A percentile compares a stretch with the other conserved stretches of the same genome.
phyloP scores from a whole-genome alignment of 2,113 vertebrate species.

The Triplophysa rosa region DNA sequence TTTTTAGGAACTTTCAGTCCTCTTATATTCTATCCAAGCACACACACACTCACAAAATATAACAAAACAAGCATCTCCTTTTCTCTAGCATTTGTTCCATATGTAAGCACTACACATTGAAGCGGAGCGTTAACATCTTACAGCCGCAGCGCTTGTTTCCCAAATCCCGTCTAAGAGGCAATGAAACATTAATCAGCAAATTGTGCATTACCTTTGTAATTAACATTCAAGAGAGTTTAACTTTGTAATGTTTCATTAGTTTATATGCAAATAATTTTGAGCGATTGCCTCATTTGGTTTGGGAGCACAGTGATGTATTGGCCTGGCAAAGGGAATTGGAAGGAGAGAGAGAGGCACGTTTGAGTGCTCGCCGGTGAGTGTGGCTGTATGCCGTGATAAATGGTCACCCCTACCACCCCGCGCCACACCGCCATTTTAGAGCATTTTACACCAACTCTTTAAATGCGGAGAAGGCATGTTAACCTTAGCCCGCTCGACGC shows the following conservation, averaged over 20 bases:
- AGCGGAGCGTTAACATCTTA: not conserved
- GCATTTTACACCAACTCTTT: constrained; percentile 46
- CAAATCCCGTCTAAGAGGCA: constrained; percentile 65
- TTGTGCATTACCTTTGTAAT: constrained; percentile 96
- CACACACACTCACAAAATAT: not conserved
- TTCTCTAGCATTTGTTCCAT: not conserved
- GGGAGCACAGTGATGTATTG: constrained; percentile 85
- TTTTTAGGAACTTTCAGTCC: not conserved
- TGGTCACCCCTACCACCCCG: constrained; percentile 46
- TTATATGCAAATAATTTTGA: constrained; percentile 98
- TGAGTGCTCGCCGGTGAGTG: constrained; percentile 2
- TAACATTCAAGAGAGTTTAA: constrained; percentile 94
- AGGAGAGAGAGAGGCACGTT: constrained; percentile 23
- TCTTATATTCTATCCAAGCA: not conserved
- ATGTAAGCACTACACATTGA: not conserved
- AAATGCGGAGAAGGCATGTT: constrained; percentile 50
- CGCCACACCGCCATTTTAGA: constrained; percentile 47
- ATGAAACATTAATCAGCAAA: constrained; percentile 99
- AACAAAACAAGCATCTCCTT: not conserved
- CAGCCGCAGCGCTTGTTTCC: constrained; percentile 50
- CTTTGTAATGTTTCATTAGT: constrained; percentile 93
- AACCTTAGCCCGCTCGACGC: constrained; percentile 47
- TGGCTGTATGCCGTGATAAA: constrained; percentile 47
- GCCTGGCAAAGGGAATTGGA: constrained; percentile 59
- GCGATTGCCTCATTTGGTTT: constrained; percentile 96